Conservation (phyloP, 2,888 invertebrate genomes). For the Drosophila suboccidentalis region DNA sequence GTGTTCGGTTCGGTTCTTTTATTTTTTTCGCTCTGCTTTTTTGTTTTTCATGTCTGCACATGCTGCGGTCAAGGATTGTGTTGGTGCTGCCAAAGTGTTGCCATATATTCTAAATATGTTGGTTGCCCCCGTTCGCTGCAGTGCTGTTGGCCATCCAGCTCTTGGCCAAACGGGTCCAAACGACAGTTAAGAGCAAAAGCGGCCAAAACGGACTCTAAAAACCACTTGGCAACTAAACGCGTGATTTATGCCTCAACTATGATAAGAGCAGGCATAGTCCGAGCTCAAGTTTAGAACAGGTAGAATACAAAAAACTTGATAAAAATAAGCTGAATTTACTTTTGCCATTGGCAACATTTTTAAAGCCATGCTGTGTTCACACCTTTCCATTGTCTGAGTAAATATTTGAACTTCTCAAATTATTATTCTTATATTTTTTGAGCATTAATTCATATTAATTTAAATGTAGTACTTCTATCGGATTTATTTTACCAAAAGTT, state of each 20-base stretch:
- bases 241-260: constrained; percentile 73
- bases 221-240: constrained; percentile 81
- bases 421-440: too few species aligned
- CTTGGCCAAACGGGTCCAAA: constrained; percentile 44
- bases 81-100: constrained; percentile 79
- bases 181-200: constrained; percentile 75
- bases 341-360: constrained; percentile 1
- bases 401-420: too few species aligned
- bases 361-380: neutral
- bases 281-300: constrained; percentile 18
- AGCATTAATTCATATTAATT: too few species aligned
- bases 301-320: constrained; percentile 5
- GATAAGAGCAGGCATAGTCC: constrained; percentile 67
- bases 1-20: constrained; percentile 43
- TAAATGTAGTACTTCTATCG: too few species aligned
- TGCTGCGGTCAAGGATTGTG: constrained; percentile 78
- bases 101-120: constrained; percentile 82
- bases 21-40: constrained; percentile 4
- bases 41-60: constrained; percentile 54
- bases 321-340: neutral
- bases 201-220: constrained; percentile 55
- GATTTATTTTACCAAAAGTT: too few species aligned
- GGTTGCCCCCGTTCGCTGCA: too few species aligned
- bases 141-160: constrained; percentile 39
- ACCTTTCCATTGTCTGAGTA: neutral